Base-by-base conservation (phyloP, 2,888 invertebrate genomes). In the Tiphia femorata region DNA sequence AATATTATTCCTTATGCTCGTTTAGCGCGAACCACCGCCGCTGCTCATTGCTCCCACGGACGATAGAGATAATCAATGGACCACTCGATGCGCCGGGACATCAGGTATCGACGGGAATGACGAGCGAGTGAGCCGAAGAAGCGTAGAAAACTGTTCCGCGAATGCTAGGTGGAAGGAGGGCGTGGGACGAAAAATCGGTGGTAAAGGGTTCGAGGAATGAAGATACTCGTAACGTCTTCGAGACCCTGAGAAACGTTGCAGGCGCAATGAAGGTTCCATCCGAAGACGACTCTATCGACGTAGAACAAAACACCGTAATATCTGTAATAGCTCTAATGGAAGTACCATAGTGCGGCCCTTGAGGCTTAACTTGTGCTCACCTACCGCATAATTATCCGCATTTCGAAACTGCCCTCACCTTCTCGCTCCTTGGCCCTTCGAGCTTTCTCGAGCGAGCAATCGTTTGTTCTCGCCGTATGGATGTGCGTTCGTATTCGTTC, bases 231-330 rank as follows among this genome's bases (percentile, higher is more conserved):
- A n/a, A n/a, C n/a, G n/a, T n/a, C n/a, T n/a, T n/a, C n/a, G n/a
- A 25, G 25, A 25, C 5, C 6, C 25, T 8, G 25, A 25, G 25
- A 6, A 25, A 8, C n/a, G 33, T 2, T 33, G 14, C 8, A 33
- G 12, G 12, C 1, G 33, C 33, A 33, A 33, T 33, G 14, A 33
- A n/a, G 12, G 25, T 27, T 48, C 27, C 29, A 19, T 25, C 17
- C 27, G 19, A 19, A 38, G 20, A 48, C 27, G 27, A 38, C 38
- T 48, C 48, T 38, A 38, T 48, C 38, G 25, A 38, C 38, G 17
- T 14, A 16, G 27, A 25, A 27, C 19, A 23, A n/a, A 33, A 33
- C 8, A 33, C 33, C 14, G 33, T 33, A 33, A 33, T 3, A 3
- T 33, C 33, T 33, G 20, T 38, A 38, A 48, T 38, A 27, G 7